Percentiles rank a stretch among this genome's conserved stretches.
phyloP scores from a whole-genome alignment of 1,140 invertebrate species.

The Meteorus sp. region DNA sequence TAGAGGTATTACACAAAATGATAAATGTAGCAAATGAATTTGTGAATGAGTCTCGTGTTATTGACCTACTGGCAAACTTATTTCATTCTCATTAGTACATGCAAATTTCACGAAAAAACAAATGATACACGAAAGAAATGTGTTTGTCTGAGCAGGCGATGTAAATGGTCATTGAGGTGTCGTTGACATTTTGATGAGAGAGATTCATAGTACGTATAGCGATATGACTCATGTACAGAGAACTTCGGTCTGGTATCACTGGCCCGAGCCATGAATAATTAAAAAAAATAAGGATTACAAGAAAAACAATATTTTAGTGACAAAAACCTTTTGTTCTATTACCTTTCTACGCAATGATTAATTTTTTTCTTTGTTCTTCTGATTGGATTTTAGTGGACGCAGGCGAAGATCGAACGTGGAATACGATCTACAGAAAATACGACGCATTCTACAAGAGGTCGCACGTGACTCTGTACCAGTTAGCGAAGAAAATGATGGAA shows the following conservation, averaged over 20 bases:
- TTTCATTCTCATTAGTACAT: too few species aligned
- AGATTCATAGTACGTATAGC: too few species aligned
- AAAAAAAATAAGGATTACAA: not conserved
- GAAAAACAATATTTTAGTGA: too few species aligned
- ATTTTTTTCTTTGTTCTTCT: constrained; percentile 10
- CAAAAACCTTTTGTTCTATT: too few species aligned
- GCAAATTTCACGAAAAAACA: too few species aligned
- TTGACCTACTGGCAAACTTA: too few species aligned
- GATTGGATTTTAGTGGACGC: constrained; percentile 45
- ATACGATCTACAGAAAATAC: constrained; percentile 32
- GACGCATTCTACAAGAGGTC: constrained; percentile 32
- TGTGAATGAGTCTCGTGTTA: too few species aligned
- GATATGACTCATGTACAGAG: not conserved
- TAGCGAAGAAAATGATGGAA: constrained; percentile 27
- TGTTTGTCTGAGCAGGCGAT: too few species aligned
- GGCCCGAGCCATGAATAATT: not conserved
- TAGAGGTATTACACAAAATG: too few species aligned
- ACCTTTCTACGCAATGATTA: too few species aligned
- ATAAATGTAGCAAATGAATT: too few species aligned
- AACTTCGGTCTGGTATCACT: not conserved
- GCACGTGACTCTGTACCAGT: constrained; percentile 29
- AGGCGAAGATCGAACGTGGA: constrained; percentile 45
- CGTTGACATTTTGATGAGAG: not conserved
- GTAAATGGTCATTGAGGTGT: not conserved
- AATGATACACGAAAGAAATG: too few species aligned